These are phyloP conservation scores for Megamerina dolium DNA, from an alignment of 2,888 invertebrate species.

Conservation along the genomic window DNA sequence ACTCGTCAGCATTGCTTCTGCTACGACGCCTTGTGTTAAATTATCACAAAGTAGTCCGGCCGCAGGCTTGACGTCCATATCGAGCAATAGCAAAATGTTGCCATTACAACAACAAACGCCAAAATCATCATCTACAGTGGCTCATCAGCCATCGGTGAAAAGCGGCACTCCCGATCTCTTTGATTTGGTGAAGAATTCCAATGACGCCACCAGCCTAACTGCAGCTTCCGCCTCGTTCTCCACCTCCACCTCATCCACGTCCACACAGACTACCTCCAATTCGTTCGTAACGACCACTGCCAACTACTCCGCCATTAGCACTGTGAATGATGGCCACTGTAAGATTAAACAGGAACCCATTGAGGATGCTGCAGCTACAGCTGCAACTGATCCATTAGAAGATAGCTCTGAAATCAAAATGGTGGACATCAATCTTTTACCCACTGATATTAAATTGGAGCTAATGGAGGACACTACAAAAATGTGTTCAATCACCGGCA, in stretches of 20 bases:
- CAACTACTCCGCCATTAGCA: slow-evolving; percentile 4
- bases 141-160: neutral
- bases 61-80: neutral
- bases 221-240: slow-evolving; percentile 14
- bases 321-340: slow-evolving; percentile 27
- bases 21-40: slow-evolving; percentile 19
- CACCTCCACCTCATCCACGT: slow-evolving; percentile 8
- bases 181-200: slow-evolving; percentile 44
- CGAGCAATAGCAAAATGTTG: neutral
- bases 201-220: slow-evolving; percentile 35
- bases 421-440: slow-evolving; percentile 24
- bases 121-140: slow-evolving; percentile 17
- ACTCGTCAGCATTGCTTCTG: slow-evolving; percentile 37
- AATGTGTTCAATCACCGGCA: slow-evolving; percentile 6
- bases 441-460: slow-evolving; percentile 29
- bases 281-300: slow-evolving; percentile 10
- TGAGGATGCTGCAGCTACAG: slow-evolving; percentile 24
- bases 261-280: slow-evolving; percentile 5
- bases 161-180: slow-evolving; percentile 34
- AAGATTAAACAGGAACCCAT: slow-evolving; percentile 37
- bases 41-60: slow-evolving; percentile 14
- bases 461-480: slow-evolving; percentile 24
- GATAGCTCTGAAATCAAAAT: slow-evolving; percentile 24
- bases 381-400: slow-evolving; percentile 3
- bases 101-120: slow-evolving; percentile 7